A percentile compares a stretch with the other conserved stretches of the same genome.
phyloP scores from a whole-genome alignment of 64 coral and sea anemone species.

The Actinia tenebrosa region DNA sequence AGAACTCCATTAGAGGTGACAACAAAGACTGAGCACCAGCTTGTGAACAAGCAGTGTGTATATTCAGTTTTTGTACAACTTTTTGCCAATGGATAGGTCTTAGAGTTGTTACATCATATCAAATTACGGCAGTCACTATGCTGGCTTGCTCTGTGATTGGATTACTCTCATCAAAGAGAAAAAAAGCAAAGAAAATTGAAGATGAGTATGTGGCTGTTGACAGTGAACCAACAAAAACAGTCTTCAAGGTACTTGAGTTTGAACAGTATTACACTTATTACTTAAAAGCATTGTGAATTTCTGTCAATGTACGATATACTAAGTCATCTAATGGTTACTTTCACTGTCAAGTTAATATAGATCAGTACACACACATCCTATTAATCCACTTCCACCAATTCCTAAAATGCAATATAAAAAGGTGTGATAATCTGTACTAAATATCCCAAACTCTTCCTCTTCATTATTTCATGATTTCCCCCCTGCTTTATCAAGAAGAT shows the following conservation, averaged over 20 bases:
- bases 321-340: too few species aligned
- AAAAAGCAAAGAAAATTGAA: background rate
- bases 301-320: background rate
- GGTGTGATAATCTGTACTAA: background rate
- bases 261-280: background rate
- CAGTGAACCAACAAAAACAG: background rate
- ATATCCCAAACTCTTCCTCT: background rate
- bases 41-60: background rate
- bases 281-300: background rate
- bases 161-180: background rate
- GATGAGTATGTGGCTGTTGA: background rate
- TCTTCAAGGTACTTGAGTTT: background rate
- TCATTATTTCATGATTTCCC: background rate
- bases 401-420: background rate
- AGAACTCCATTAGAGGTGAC: background rate
- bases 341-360: background rate
- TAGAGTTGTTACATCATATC: background rate
- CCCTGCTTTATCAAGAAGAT: background rate
- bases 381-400: too few species aligned
- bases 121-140: background rate
- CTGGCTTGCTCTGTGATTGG: conserved; percentile 8
- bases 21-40: background rate
- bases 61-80: background rate
- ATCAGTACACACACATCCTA: background rate
- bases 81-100: background rate